Evolutionary conservation across 1,140 invertebrate genomes (phyloP), one percentile per base, ranked within the genome.

Genomic region (Zaprionus ghesquierei): DNA sequence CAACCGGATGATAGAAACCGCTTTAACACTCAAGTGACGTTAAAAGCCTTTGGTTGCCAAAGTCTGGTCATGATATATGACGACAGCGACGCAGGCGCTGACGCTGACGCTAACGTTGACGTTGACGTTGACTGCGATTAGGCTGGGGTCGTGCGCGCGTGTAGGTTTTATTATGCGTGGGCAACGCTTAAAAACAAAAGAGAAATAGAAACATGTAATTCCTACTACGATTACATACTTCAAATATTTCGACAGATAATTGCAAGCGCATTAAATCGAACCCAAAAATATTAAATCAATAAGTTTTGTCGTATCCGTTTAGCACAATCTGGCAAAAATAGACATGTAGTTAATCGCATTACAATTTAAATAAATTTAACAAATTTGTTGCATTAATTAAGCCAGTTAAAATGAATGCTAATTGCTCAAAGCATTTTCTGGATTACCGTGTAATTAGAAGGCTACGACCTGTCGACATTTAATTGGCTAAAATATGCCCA

Each of bases 21-120:
- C 64, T 58, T 54, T 60, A 58, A 68, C 70, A 78, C 75, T 64
- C 63, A 60, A 68, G 31, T 76, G 53, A 38, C 75, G 49, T 70
- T 84, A 71, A 75, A 82, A 64, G 73, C 64, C 76, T 44, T 63
- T 70, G 38, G 60, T 69, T 73, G 69, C 53, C 65, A 70, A 61
- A 70, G 69, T 77, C 63, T 60, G 78, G 55, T 46, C 81, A 78
- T 81, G 81, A 81, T 78, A 78, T 65, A 68, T 76, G 79, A 76
- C 76, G 75, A 79, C 75, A 86, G 79, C 78, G 38, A 59, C 29
- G 51, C 49, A 31, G 41, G 46, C 31, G 59, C 23, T 58, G 22
- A 25, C 20, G 53, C 25, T 51, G 61, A 49, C 29, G 51, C 49
- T 49, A 25, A 53, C 31, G 59, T 31, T 58, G 22, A 25, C 20